Percentiles rank a stretch among this genome's conserved stretches.
phyloP scores from a whole-genome alignment of 2,113 vertebrate genomes.

The Entelurus aequoreus region DNA sequence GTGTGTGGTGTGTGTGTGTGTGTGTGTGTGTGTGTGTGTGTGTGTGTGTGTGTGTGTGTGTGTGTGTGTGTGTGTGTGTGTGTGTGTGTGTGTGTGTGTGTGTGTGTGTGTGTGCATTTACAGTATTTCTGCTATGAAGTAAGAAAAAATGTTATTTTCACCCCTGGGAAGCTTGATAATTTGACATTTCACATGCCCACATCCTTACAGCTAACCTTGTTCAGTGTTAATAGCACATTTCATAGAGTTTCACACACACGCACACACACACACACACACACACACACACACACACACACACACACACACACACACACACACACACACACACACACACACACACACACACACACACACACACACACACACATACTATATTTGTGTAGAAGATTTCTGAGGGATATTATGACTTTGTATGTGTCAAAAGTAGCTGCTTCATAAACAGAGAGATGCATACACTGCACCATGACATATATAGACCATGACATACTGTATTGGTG shows the following conservation, averaged over 20 bases:
- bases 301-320: not conserved
- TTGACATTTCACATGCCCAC: conserved; percentile 28
- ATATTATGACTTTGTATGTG: no score
- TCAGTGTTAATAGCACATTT: conserved; percentile 27
- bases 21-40: conserved; percentile 3
- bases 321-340: not conserved
- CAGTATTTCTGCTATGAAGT: conserved; percentile 14
- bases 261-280: no score
- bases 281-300: no score
- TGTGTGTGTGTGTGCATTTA: conserved; percentile 3
- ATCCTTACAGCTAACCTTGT: conserved; percentile 7
- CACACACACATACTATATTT: no score
- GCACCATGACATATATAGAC: no score
- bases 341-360: not conserved
- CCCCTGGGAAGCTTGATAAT: conserved; percentile 28
- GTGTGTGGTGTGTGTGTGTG: conserved; percentile 2
- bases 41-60: conserved; percentile 1
- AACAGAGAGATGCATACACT: no score
- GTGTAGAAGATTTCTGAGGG: no score
- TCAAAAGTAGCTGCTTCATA: no score
- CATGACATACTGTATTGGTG: no score
- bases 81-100: conserved; percentile 2
- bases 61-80: conserved; percentile 1
- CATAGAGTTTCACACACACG: conserved; percentile 1
- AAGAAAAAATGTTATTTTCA: conserved; percentile 23